Base-by-base conservation (phyloP, 2,888 invertebrate species). In the Troides oblongomaculatus region DNA sequence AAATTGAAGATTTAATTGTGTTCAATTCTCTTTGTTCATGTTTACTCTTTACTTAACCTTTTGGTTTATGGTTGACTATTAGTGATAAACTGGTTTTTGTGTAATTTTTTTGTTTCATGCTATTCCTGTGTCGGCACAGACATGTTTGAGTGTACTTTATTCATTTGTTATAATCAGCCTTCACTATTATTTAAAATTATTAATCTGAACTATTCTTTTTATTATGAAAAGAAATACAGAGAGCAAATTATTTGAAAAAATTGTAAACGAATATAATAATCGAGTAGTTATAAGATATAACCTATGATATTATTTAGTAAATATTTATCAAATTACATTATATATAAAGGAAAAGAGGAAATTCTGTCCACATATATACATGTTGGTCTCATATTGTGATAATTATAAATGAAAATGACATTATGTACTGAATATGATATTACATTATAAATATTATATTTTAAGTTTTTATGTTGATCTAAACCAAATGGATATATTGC, bases 341-440 rank as follows among this genome's bases (percentile, higher is more conserved):
- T 12, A n/a, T 58, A 23, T 23, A 12, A 58, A 58, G 0, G n/a
- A 58, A 62, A 36, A 36, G 5, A 17, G 17, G 50, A 59, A 14
- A 8, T 59, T 23, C 23, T 25, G 25, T 25, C 23, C 23, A 59
- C 8, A 23, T 30, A 3, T 30, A 36, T 60, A n/a, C 8, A 30
- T 36, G 8, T 82, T 89, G 88, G 89, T 89, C 89, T 89, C 89
- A 86, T 83, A 78, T 75, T 89, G 88, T 88, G 89, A 88, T 89
- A 88, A 81, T 79, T 77, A 78, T 71, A 61, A 67, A 64, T 66
- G 50, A 69, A 58, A 58, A 58, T 58, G 8, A 12, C n/a, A 58
- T 58, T 58, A 58, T 58, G 23, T 21, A 56, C 21, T 58, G 57
- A n/a, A 58, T 58, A 58, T 58, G 23, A 3, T 8, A 53, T 21